These are phyloP conservation scores for Pachydiplax longipennis DNA, from an alignment of 2,888 invertebrate genomes.

Conservation along the genomic window DNA sequence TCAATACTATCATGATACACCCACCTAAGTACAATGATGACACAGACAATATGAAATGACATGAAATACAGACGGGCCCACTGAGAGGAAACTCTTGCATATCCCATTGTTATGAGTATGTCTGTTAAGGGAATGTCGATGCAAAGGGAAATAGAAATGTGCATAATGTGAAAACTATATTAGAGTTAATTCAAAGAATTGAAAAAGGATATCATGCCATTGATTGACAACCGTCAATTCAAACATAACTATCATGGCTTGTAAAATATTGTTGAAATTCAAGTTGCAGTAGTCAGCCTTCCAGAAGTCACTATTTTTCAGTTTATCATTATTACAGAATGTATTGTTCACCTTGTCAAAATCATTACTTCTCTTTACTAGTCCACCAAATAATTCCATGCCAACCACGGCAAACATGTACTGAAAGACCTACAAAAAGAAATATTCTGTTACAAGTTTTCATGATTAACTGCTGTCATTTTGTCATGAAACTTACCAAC, in stretches of 20 bases:
- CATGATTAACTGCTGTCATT: not conserved
- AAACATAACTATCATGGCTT: slow-evolving; percentile 60
- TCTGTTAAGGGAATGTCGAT: slow-evolving; percentile 51
- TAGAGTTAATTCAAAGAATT: not conserved
- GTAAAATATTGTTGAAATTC: slow-evolving; percentile 61
- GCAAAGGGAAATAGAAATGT: no score
- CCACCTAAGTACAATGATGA: slow-evolving; percentile 61
- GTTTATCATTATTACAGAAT: slow-evolving; percentile 56
- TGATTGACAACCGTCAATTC: slow-evolving; percentile 63
- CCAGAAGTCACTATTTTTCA: slow-evolving; percentile 58
- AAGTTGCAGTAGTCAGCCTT: slow-evolving; percentile 59
- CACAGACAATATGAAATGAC: slow-evolving; percentile 59
- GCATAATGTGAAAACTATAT: not conserved
- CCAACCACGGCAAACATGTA: slow-evolving; percentile 62
- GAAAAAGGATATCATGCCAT: slow-evolving; percentile 60
- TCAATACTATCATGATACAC: slow-evolving; percentile 46
- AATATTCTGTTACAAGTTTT: not conserved
- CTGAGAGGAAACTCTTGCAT: slow-evolving; percentile 57
- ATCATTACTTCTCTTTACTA: slow-evolving; percentile 14
- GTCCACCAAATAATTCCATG: slow-evolving; percentile 59
- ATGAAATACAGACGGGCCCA: slow-evolving; percentile 60
- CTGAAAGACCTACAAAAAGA: slow-evolving; percentile 57
- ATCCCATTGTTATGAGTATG: slow-evolving; percentile 58
- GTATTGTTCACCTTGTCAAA: not conserved
- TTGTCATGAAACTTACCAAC: slow-evolving; percentile 56